phyloP scores from a whole-genome alignment of 1,140 invertebrate genomes.

The Sinonovacula constricta region DNA sequence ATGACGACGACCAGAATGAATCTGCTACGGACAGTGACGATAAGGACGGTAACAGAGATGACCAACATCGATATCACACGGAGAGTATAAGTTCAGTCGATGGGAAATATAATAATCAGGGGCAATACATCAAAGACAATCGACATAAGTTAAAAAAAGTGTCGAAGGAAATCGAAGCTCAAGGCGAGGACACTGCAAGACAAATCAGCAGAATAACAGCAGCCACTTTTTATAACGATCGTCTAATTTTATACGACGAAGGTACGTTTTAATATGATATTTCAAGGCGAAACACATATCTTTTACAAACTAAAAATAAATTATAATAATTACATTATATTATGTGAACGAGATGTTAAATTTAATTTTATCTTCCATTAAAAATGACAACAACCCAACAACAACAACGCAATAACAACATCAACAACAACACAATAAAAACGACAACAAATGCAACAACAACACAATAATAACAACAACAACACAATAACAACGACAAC shows the following conservation, averaged over 20 bases:
- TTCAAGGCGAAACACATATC: background rate
- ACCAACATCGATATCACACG: background rate
- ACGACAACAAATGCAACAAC: background rate
- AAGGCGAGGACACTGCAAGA: background rate
- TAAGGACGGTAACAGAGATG: background rate
- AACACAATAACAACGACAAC: background rate
- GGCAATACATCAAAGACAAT: background rate
- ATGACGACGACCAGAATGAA: background rate
- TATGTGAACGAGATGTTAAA: background rate
- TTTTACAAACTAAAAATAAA: background rate
- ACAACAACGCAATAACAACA: background rate
- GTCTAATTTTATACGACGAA: conserved; percentile 26
- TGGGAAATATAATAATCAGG: too few species aligned
- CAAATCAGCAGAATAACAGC: conserved; percentile 9
- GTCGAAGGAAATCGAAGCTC: background rate
- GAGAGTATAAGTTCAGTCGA: too few species aligned
- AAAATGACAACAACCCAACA: background rate
- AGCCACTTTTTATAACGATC: conserved; percentile 21
- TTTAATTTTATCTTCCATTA: background rate
- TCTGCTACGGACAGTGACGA: background rate
- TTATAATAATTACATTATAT: background rate
- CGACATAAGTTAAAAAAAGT: background rate
- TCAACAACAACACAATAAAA: background rate
- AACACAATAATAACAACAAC: background rate
- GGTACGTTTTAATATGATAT: conserved; percentile 10